phyloP scores from a whole-genome alignment of 2,797 vertebrate species.

The Acanthurus leucopareius region DNA sequence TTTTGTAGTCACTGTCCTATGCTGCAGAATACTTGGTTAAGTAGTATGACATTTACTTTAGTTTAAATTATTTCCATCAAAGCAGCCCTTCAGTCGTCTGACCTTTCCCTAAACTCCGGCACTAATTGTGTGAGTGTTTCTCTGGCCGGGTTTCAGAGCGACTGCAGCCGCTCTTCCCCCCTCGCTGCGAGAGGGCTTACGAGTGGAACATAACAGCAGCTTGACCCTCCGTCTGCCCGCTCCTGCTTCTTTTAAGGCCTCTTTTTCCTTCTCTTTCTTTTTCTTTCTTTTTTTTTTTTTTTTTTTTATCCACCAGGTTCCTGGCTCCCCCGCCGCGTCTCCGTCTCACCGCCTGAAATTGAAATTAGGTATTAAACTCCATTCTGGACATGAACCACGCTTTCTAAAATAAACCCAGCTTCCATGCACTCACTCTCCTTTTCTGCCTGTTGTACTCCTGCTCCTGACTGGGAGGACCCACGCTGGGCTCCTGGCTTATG shows the following conservation, averaged over 20 bases:
- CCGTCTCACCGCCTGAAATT: constrained; percentile 55
- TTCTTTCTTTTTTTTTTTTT: no score
- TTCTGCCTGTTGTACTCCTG: constrained; percentile 19
- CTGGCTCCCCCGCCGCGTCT: constrained; percentile 40
- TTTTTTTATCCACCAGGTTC: constrained; percentile 31
- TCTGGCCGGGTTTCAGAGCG: constrained; percentile 27
- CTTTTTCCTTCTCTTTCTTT: constrained; percentile 15
- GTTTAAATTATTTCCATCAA: constrained; percentile 49
- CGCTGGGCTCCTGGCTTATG: constrained; percentile 15
- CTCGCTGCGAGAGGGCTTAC: constrained; percentile 37
- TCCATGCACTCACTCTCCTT: constrained; percentile 32
- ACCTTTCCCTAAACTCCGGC: constrained; percentile 61
- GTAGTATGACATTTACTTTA: constrained; percentile 57
- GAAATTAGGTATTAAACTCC: constrained; percentile 69
- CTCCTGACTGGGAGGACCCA: constrained; percentile 37
- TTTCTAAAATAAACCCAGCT: constrained; percentile 65
- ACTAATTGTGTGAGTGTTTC: constrained; percentile 55
- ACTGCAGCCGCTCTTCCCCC: constrained; percentile 4
- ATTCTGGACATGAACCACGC: constrained; percentile 25
- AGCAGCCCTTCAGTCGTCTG: constrained; percentile 44
- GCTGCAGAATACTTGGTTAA: constrained; percentile 7
- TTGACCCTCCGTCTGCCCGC: constrained; percentile 53
- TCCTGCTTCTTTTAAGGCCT: constrained; percentile 27
- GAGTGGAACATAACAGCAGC: constrained; percentile 44
- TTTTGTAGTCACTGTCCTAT: background rate